Evolutionary conservation across 2,113 vertebrate genomes (phyloP).

Genomic region (Oreotragus oreotragus): DNA sequence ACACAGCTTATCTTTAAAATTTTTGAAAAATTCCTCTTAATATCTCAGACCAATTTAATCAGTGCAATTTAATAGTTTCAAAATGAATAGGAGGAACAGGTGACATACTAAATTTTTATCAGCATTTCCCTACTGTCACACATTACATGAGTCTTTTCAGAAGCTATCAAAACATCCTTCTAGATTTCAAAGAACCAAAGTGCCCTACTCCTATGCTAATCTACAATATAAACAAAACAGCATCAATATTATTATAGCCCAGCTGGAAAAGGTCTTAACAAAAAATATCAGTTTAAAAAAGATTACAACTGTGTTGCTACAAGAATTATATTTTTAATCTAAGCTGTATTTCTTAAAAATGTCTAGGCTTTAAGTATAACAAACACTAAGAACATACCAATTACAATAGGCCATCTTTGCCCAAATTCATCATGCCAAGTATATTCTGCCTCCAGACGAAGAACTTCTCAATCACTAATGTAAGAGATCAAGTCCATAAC

Average conservation of each 20-base stretch:
- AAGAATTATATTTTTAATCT: conserved; percentile 19
- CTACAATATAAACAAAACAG: not conserved
- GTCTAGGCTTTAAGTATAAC: not conserved
- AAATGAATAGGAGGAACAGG: conserved; percentile 18
- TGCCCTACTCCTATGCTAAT: not conserved
- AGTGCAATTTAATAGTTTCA: conserved; percentile 14
- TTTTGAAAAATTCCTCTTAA: conserved; percentile 31
- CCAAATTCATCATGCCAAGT: not conserved
- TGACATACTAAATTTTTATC: not conserved
- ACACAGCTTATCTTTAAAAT: not conserved
- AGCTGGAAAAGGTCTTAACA: not conserved
- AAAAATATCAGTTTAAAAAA: conserved; percentile 40
- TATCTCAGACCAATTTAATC: conserved; percentile 18
- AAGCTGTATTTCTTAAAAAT: conserved; percentile 16
- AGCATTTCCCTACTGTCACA: not conserved
- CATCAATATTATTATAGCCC: conserved; percentile 5
- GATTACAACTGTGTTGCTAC: not conserved
- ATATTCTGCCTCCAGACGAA: conserved; percentile 4
- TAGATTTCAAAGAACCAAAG: conserved; percentile 3
- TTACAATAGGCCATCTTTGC: not conserved
- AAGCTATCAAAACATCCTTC: not conserved
- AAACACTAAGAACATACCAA: not conserved
- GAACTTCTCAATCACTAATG: not conserved
- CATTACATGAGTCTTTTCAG: not conserved
- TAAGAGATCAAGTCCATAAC: not conserved